phyloP scores from a whole-genome alignment of 53 echinoderm and acorn worm species.

The Holothuria leucospilota region DNA sequence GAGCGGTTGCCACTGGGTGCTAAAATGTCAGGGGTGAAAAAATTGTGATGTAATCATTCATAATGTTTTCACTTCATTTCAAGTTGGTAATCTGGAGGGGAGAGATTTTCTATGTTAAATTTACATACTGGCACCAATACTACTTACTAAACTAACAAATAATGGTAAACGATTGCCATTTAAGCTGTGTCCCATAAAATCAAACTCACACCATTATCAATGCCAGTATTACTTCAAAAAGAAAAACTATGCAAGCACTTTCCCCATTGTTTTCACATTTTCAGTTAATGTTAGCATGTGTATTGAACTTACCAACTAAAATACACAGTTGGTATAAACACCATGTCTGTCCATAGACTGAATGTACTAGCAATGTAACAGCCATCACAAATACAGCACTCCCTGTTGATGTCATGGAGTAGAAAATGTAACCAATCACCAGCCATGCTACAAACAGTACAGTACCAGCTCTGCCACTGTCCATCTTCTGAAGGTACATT shows the following conservation, averaged over 20 bases:
- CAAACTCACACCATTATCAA: neutral
- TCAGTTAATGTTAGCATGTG: neutral
- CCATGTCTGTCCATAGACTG: slow-evolving; percentile 71
- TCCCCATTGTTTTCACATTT: neutral
- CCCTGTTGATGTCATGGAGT: slow-evolving; percentile 39
- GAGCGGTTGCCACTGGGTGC: too few species aligned
- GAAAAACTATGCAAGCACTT: neutral
- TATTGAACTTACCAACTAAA: slow-evolving; percentile 61
- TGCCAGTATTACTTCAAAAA: neutral
- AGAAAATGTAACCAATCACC: slow-evolving; percentile 55
- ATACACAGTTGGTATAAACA: slow-evolving; percentile 69
- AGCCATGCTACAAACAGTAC: slow-evolving; percentile 60
- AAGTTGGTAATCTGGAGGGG: too few species aligned
- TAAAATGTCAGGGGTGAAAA: too few species aligned
- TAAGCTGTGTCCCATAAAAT: neutral
- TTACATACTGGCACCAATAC: too few species aligned
- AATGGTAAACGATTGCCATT: too few species aligned
- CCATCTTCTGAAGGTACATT: neutral
- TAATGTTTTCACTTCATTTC: too few species aligned
- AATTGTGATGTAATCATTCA: too few species aligned
- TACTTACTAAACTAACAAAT: too few species aligned
- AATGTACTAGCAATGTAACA: slow-evolving; percentile 48
- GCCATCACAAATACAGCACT: slow-evolving; percentile 65
- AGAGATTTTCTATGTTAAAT: too few species aligned
- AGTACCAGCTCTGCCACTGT: neutral